Evolutionary conservation across 2,113 vertebrate genomes (phyloP), one percentile per base, ranked within the genome.

Genomic region (Dascyllus trimaculatus): DNA sequence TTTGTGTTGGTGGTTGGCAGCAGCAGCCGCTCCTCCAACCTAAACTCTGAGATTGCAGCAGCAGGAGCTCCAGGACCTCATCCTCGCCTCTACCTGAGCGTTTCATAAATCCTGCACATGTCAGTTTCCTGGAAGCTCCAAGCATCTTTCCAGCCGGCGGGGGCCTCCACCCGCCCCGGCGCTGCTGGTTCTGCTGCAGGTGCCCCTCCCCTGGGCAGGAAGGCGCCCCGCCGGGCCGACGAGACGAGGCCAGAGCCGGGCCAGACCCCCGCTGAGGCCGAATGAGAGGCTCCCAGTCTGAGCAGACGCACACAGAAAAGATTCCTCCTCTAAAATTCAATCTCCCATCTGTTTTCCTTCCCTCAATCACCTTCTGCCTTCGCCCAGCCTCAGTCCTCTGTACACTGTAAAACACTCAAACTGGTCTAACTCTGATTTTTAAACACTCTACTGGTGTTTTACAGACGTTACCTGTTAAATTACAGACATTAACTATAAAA

Each of bases 191-290:
- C 26, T 29, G 88, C 84, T 90, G 93, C 95, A 95, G 95, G 95
- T 95, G 94, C 95, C 94, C 94, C 94, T 95, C 95, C 95, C 93
- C 88, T 94, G 94, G 94, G 93, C 93, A 89, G 95, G 95, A 95
- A 95, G 94, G 91, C 88, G 85, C 89, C 95, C 94, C 68, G 89
- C 93, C 90, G 94, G 63, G 91, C 71, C 92, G 95, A 93, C 94
- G 91, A 95, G 95, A 95, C 95, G 91, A 91, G 91, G 91, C 94
- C 89, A 66, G 85, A 80, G 89, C 81, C 88, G 19, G 49, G 90
- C 94, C 94, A 95, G 89, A 69, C 82, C 88, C 94, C 85, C 3
- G 93, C 94, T 94, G 95, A 76, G 95, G 85, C 71, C 74, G 90
- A 88, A 93, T 92, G 93, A 95, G 95, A 94, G 93, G 92, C 94